phyloP scores from a whole-genome alignment of 2,888 invertebrate species.

The Scaptomyza tumidula region DNA sequence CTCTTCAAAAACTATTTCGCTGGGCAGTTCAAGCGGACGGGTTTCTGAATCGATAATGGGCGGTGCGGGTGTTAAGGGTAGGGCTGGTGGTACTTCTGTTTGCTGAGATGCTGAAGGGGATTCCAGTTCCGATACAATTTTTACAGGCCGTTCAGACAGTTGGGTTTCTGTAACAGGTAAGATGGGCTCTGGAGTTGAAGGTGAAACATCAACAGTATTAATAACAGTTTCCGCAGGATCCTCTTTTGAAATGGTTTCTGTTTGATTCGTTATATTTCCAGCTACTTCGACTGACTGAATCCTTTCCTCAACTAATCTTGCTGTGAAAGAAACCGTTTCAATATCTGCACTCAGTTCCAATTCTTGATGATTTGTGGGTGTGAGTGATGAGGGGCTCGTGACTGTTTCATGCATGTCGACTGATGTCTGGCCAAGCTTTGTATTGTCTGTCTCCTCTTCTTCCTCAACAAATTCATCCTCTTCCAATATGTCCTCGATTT shows the following conservation, averaged over 20 bases:
- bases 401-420: constrained; percentile 39
- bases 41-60: constrained; percentile 62
- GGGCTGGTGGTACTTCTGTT: background rate
- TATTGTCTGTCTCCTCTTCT: constrained; percentile 12
- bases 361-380: constrained; percentile 55
- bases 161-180: constrained; percentile 36
- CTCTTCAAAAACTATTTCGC: constrained; percentile 62
- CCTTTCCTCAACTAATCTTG: background rate
- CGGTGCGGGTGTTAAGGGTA: constrained; percentile 49
- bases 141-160: constrained; percentile 25
- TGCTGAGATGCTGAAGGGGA: background rate
- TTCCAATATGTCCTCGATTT: constrained; percentile 68
- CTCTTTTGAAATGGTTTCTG: background rate
- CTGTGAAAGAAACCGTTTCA: constrained; percentile 59
- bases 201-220: background rate
- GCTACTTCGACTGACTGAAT: background rate
- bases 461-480: constrained; percentile 53
- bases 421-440: background rate
- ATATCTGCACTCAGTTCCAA: constrained; percentile 19
- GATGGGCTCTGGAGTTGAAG: background rate
- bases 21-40: constrained; percentile 64
- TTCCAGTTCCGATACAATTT: constrained; percentile 27
- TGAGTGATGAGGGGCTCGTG: constrained; percentile 55
- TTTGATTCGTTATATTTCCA: too few species aligned
- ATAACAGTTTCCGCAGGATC: background rate